Evolutionary conservation across 2,888 invertebrate species (phyloP).

Genomic region (Idaea straminata): DNA sequence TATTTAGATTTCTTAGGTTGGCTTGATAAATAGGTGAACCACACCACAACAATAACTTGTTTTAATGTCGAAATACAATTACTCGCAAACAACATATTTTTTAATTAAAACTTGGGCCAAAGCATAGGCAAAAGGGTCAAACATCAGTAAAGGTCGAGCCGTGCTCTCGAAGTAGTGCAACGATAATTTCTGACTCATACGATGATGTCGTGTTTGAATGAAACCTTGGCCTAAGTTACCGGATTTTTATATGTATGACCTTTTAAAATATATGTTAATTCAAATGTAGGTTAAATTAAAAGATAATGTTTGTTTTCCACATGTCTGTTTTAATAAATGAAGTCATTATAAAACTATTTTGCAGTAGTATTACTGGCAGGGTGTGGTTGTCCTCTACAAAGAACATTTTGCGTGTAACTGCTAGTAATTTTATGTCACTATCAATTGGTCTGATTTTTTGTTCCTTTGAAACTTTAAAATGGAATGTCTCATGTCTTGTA

Average conservation of each 20-base stretch:
- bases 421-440: no score
- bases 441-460: no score
- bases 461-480: background rate
- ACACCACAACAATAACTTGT: no score
- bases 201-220: conserved; percentile 31
- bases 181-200: conserved; percentile 47
- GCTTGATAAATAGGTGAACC: no score
- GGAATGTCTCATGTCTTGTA: conserved; percentile 24
- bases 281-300: background rate
- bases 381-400: background rate
- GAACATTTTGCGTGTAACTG: background rate
- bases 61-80: no score
- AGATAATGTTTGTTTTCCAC: background rate
- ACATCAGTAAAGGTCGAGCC: conserved; percentile 42
- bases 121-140: conserved; percentile 22
- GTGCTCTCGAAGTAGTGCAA: conserved; percentile 35
- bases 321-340: background rate
- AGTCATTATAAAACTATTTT: background rate
- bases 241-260: background rate
- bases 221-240: conserved; percentile 23
- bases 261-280: background rate
- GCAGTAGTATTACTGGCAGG: background rate
- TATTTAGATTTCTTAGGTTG: no score
- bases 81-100: background rate
- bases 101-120: background rate